A percentile compares a stretch with the other conserved stretches of the same genome.
phyloP scores from a whole-genome alignment of 2,113 vertebrate genomes.

The Urocitellus parryii region DNA sequence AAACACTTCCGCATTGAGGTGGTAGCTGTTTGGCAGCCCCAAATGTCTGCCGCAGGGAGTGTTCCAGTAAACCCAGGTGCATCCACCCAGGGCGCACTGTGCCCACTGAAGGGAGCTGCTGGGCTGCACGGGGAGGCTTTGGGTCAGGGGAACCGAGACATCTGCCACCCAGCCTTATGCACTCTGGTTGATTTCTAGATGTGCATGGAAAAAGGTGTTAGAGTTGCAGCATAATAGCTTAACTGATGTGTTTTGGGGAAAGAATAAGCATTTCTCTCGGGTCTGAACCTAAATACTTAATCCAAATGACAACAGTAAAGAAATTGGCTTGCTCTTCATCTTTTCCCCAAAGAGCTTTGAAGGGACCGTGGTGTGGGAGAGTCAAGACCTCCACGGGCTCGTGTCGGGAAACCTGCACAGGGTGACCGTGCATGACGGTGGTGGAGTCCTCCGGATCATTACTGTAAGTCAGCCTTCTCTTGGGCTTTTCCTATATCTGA shows the following conservation, averaged over 20 bases:
- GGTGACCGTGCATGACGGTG: conserved; percentile 92
- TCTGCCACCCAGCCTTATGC: fast-evolving
- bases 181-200: neutral
- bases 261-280: neutral
- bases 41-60: neutral
- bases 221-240: neutral
- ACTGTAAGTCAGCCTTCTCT: conserved; percentile 87
- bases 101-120: too few species aligned
- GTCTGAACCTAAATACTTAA: neutral
- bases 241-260: neutral
- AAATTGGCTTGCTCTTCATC: neutral
- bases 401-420: conserved; percentile 91
- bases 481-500: neutral
- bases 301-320: neutral
- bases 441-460: conserved; percentile 94
- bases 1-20: neutral
- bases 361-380: conserved; percentile 98
- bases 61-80: too few species aligned
- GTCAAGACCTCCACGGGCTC: conserved; percentile 91
- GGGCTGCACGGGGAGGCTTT: too few species aligned
- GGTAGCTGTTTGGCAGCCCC: neutral
- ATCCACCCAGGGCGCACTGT: fast-evolving
- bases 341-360: conserved; percentile 94
- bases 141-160: too few species aligned
- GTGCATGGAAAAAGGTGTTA: neutral